A percentile compares a stretch with the other conserved stretches of the same genome.
These are phyloP conservation scores for Myxocyprinus asiaticus DNA, from an alignment of 2,113 vertebrate species.

Conservation along the genomic window DNA sequence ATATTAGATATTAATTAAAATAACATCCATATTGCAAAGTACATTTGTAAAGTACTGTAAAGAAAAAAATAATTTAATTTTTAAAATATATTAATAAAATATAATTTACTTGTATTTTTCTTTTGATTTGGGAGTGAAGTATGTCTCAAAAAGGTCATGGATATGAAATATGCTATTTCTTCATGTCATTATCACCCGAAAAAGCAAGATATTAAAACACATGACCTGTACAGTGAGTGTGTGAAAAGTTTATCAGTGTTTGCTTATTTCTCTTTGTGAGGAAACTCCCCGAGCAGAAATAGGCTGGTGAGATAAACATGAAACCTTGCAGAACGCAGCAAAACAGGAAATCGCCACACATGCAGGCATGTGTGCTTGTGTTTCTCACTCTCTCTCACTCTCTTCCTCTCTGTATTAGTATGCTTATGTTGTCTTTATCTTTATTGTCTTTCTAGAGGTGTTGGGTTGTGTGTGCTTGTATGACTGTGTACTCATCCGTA, in stretches of 20 bases:
- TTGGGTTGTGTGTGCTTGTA: neutral
- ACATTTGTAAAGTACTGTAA: too few species aligned
- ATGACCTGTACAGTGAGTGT: neutral
- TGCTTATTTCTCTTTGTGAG: constrained; percentile 34
- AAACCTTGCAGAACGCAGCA: constrained; percentile 38
- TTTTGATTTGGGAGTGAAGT: neutral
- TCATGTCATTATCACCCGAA: neutral
- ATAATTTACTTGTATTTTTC: neutral
- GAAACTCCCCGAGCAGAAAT: constrained; percentile 54
- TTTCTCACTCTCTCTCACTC: constrained; percentile 15
- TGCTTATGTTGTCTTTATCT: constrained; percentile 16
- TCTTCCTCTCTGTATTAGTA: constrained; percentile 29
- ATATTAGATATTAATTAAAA: too few species aligned
- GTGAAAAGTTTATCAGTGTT: neutral
- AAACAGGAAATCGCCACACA: constrained; percentile 50
- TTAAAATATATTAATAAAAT: neutral
- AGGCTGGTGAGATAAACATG: constrained; percentile 50
- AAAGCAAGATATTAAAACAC: neutral
- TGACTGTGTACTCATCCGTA: neutral
- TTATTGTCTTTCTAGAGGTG: neutral
- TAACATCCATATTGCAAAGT: too few species aligned
- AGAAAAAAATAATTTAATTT: too few species aligned
- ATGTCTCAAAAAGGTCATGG: neutral
- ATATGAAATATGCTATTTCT: neutral
- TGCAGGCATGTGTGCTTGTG: constrained; percentile 6